Percentiles rank a stretch among this genome's conserved stretches.
Conservation (phyloP, 2,888 invertebrate species). For the Atethmia centrago region DNA sequence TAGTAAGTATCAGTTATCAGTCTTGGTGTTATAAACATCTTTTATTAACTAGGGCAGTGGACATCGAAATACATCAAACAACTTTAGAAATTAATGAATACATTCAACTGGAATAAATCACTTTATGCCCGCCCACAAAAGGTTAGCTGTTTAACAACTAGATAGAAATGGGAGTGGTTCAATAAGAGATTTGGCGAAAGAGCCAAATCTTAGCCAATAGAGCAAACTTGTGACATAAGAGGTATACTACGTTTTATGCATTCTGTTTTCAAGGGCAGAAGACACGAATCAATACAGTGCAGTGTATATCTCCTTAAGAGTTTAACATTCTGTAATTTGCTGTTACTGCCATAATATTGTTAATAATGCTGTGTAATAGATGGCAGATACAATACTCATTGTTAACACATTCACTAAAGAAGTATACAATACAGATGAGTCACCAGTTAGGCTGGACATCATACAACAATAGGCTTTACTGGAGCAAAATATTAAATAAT, state of each 20-base stretch:
- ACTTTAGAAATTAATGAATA: conserved; percentile 14
- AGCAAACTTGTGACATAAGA: not conserved
- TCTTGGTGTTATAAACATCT: conserved; percentile 21
- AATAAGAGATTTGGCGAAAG: not conserved
- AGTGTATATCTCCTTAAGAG: not conserved
- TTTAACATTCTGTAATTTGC: not conserved
- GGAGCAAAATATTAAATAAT: not conserved
- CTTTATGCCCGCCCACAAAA: not conserved
- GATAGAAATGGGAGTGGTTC: not conserved
- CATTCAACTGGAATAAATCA: not conserved
- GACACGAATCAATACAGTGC: not conserved
- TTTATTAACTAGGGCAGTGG: conserved; percentile 30
- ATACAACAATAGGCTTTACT: not conserved
- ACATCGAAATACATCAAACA: not conserved
- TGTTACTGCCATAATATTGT: not conserved
- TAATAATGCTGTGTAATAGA: not conserved
- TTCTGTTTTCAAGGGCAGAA: conserved; percentile 16
- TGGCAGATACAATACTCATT: conserved; percentile 29
- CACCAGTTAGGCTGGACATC: conserved; percentile 5
- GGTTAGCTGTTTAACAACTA: not conserved
- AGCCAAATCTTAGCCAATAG: not conserved
- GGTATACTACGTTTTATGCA: not conserved
- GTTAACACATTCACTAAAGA: conserved; percentile 21
- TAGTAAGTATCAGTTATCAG: conserved; percentile 27
- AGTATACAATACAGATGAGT: conserved; percentile 35